phyloP scores from a whole-genome alignment of 92 coral and sea anemone species.

The Montipora capitata region DNA sequence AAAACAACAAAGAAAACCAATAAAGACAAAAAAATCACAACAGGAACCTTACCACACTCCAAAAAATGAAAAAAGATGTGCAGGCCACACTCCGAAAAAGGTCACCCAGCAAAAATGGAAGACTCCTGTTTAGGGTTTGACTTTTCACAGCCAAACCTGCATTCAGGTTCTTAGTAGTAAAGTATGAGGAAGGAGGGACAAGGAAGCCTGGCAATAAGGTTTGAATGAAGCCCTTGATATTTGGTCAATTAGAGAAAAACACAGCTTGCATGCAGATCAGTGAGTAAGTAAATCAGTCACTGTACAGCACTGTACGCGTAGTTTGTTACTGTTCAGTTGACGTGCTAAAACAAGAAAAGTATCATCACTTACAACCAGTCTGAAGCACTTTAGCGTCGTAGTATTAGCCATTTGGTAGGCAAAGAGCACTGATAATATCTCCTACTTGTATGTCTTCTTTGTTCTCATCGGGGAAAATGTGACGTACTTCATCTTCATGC shows the following conservation, averaged over 20 bases:
- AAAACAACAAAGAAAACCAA: too few species aligned
- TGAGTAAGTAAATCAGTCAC: neutral
- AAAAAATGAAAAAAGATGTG: too few species aligned
- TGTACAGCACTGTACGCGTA: neutral
- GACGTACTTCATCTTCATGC: conserved; percentile 32
- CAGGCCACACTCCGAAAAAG: too few species aligned
- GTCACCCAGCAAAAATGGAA: too few species aligned
- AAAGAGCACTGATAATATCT: conserved; percentile 66
- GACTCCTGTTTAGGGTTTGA: too few species aligned
- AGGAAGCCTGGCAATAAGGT: neutral
- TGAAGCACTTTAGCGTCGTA: conserved; percentile 61
- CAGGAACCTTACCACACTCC: too few species aligned
- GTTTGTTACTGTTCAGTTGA: neutral
- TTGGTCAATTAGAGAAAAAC: neutral
- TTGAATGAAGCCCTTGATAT: neutral
- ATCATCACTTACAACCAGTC: conserved; percentile 26
- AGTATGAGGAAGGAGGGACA: neutral
- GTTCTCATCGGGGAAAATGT: conserved; percentile 48
- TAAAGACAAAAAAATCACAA: too few species aligned
- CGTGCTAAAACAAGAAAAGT: neutral
- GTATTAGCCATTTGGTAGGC: conserved; percentile 59
- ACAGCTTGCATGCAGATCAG: neutral
- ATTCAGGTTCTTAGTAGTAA: neutral
- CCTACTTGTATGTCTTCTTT: conserved; percentile 51
- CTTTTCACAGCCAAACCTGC: too few species aligned